Evolutionary conservation across 2,113 vertebrate species (phyloP), one percentile per base, ranked within the genome.

Genomic region (Lagopus leucura): DNA sequence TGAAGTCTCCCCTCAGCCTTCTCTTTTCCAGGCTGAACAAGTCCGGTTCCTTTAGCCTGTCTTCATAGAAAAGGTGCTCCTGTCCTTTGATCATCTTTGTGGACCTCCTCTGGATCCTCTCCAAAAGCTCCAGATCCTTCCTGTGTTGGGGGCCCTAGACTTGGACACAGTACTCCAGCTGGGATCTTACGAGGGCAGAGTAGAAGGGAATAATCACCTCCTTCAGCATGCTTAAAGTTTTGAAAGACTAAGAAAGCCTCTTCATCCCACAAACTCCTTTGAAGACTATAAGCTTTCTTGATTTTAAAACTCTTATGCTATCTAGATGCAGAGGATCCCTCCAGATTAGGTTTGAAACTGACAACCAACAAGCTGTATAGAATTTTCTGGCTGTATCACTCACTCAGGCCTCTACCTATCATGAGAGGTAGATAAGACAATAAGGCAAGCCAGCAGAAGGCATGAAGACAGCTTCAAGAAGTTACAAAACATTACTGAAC

Each of bases 301-400:
- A 5, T 61, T 54, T 45, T 36, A 22, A 50, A 78, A 15, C 24
- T 40, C 16, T 43, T 30, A n/a, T 34, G 5, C 4, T 47, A 38
- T 36, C 45, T 28, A 66, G 24, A 50, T 66, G 61, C 16, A 55
- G n/a, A 45, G 12, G 72, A 40, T 0, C 0, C 3, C 2, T 24
- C 10, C 9, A n/a, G 30, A 75, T 2, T 10, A 64, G 6, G 48
- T 72, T 42, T 72, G 36, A 24, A 36, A 63, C n/a, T 79, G 11
- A 9, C 54, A 50, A 2, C 0, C 36, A 57, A 21, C 18, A 24
- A 13, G 30, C 2, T 72, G 13, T 11, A 18, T 24, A 21, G 4
- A 3, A 6, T 27, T 27, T 38, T 40, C 21, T 52, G 42, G 12
- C 7, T 43, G 45, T 4, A 61, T 12, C 22, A 32, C 13, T 27